Base-by-base conservation (phyloP, 2,797 vertebrate species). In the Lerista edwardsae region DNA sequence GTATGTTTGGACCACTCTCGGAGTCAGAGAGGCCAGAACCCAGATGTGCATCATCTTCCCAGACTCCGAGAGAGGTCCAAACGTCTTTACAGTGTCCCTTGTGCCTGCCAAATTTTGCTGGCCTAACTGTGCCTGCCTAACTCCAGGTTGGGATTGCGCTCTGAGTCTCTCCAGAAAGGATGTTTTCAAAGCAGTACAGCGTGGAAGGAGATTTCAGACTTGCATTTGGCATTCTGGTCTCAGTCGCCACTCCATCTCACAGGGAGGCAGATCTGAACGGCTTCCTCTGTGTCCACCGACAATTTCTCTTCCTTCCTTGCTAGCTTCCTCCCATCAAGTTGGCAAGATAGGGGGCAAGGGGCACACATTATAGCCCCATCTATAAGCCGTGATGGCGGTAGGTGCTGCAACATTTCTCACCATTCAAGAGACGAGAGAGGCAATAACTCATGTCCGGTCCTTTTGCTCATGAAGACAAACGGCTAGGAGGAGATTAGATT, bases 381-480 rank as follows among this genome's bases (percentile, higher is more conserved):
- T 67, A 47, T 34, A 73, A 64, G 39, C 39, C 14, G n/a, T 31
- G 39, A 67, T 36, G 44, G 62, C 72, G 73, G 25, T 39, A 44
- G 61, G 61, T 27, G 59, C 71, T 3, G 21, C 11, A 12, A 31
- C 81, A 83, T 75, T 67, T 74, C 81, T 75, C 72, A 14, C 10
- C 17, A 3, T 41, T 68, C 7, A 23, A 68, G 73, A 75, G 72
- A 3, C 4, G 62, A 8, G 12, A 39, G 34, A 57, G 41, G 31
- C 73, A 39, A 83, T 83, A 67, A 76, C 62, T 83, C 82, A 75
- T 8, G 31, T 41, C 82, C 34, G 36, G 62, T 47, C 73, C 73
- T 68, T 75, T 68, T 17, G 17, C 27, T 76, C 82, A 83, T 31
- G 73, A 83, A 83, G 82, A 83, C 62, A 75, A 83, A 83, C 59